These are phyloP conservation scores for Dynastes maya DNA, from an alignment of 2,888 invertebrate genomes.

Conservation along the genomic window DNA sequence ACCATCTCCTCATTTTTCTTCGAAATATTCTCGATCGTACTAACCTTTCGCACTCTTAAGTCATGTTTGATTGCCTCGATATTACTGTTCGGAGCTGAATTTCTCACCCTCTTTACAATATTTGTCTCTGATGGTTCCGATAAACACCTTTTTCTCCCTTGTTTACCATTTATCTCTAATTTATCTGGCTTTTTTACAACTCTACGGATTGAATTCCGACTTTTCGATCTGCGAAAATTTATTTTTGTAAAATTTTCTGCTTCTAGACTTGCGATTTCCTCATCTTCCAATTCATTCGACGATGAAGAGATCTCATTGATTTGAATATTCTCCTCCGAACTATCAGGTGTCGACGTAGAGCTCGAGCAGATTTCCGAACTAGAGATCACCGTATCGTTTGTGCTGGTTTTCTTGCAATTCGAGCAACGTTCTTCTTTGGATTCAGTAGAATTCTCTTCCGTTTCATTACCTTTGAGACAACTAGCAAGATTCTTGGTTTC, in stretches of 20 bases:
- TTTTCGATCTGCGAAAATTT: constrained; percentile 15
- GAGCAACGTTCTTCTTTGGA: constrained; percentile 20
- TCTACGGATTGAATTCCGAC: constrained; percentile 19
- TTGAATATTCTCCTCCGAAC: constrained; percentile 70
- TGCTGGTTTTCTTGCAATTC: constrained; percentile 17
- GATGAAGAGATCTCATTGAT: constrained; percentile 81
- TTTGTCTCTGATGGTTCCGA: constrained; percentile 4
- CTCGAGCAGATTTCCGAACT: not conserved
- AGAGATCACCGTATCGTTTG: constrained; percentile 8
- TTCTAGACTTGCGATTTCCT: constrained; percentile 2
- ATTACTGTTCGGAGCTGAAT: too few species aligned
- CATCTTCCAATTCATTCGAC: constrained; percentile 71
- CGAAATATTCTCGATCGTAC: constrained; percentile 6
- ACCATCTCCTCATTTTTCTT: constrained; percentile 39
- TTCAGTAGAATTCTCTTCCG: not conserved
- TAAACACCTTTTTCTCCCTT: constrained; percentile 20
- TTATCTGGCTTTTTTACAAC: constrained; percentile 13
- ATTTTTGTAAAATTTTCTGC: constrained; percentile 25
- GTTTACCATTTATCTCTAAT: not conserved
- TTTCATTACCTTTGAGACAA: not conserved
- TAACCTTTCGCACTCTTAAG: constrained; percentile 35
- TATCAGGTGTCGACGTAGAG: not conserved
- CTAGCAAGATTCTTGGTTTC: not conserved
- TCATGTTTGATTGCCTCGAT: constrained; percentile 13
- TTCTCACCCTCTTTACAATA: not conserved